A percentile compares a stretch with the other conserved stretches of the same genome.
Conservation (phyloP, 2,113 vertebrate genomes). For the Sialia sialis region DNA sequence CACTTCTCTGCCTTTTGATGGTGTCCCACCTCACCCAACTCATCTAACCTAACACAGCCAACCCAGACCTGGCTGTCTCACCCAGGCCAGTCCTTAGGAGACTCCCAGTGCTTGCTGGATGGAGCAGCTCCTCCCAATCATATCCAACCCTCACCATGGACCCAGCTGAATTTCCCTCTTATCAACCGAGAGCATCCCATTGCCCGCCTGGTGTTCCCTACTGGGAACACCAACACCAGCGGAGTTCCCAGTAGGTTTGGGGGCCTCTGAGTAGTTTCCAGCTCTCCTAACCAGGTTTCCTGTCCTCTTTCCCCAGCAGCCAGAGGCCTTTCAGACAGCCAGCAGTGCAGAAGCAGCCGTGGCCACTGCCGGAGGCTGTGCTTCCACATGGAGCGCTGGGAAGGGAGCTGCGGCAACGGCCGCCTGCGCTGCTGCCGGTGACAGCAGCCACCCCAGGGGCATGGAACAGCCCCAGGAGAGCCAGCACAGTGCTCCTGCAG, state of each 20-base stretch:
- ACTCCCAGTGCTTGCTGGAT: background rate
- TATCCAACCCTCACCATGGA: background rate
- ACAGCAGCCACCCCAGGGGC: rapidly evolving
- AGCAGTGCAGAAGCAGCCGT: background rate
- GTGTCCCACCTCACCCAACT: background rate
- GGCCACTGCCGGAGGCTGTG: constrained; percentile 61
- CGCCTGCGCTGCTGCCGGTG: constrained; percentile 52
- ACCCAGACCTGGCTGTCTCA: background rate
- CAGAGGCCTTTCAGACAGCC: background rate
- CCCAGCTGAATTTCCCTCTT: rapidly evolving
- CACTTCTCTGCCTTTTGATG: background rate
- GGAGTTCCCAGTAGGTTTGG: background rate
- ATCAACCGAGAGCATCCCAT: rapidly evolving
- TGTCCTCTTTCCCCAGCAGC: background rate
- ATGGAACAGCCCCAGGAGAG: background rate
- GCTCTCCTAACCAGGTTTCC: background rate
- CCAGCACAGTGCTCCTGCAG: background rate
- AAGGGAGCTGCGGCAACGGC: constrained; percentile 37
- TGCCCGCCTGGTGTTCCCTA: background rate
- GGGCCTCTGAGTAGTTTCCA: background rate
- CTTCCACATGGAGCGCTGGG: constrained; percentile 52
- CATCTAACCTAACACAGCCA: background rate
- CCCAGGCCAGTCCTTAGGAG: background rate
- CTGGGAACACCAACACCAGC: background rate
- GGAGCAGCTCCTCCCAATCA: background rate